phyloP scores from a whole-genome alignment of 1,140 invertebrate genomes.

The Eubasilissa regina region DNA sequence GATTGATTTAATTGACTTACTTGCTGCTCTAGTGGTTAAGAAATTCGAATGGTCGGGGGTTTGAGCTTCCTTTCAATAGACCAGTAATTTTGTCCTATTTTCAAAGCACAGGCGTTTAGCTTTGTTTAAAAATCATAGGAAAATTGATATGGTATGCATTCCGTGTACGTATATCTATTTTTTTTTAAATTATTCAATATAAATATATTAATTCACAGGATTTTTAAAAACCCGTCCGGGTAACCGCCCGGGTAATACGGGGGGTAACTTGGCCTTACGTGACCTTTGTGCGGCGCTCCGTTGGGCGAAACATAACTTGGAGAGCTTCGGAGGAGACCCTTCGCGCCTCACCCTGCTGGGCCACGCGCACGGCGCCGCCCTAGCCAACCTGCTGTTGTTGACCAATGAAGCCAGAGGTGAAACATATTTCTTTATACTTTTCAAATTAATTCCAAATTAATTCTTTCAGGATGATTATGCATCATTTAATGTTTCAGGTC shows the following conservation, averaged over 20 bases:
- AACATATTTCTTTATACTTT: too few species aligned
- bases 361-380: slow-evolving; percentile 88
- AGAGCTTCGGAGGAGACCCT: slow-evolving; percentile 86
- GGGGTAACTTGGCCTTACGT: slow-evolving; percentile 80
- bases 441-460: neutral
- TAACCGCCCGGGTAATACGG: slow-evolving; percentile 61
- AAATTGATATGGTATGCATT: too few species aligned
- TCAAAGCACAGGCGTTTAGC: too few species aligned
- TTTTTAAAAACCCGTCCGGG: slow-evolving; percentile 58
- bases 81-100: too few species aligned
- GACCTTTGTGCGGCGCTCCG: slow-evolving; percentile 82
- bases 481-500: slow-evolving; percentile 70
- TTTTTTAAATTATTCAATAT: too few species aligned
- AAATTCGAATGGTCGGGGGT: too few species aligned
- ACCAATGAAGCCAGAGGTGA: slow-evolving; percentile 81
- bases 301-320: slow-evolving; percentile 86
- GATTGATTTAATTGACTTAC: too few species aligned
- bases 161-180: too few species aligned
- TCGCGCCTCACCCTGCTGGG: slow-evolving; percentile 87
- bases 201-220: slow-evolving; percentile 51
- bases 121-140: too few species aligned
- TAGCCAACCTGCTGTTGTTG: slow-evolving; percentile 87
- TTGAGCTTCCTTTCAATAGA: too few species aligned
- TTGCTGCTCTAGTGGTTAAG: too few species aligned
- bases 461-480: neutral